These are phyloP conservation scores for Lepidonotus clava DNA, from an alignment of 2,888 invertebrate genomes.

Conservation along the genomic window DNA sequence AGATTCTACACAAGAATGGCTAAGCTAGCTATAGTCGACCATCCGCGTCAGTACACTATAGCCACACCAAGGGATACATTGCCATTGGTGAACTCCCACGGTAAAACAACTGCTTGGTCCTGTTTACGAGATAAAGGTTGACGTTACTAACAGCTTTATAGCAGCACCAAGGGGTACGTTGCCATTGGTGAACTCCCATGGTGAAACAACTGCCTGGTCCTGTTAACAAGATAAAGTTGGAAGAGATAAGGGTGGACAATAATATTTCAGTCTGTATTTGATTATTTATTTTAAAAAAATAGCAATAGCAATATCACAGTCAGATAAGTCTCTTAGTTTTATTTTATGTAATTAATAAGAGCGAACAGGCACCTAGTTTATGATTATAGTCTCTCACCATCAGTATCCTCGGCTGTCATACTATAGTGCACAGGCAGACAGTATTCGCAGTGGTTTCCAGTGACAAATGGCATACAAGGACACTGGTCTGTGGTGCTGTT, in stretches of 20 bases:
- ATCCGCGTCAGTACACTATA: slow-evolving; percentile 59
- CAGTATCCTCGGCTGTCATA: slow-evolving; percentile 62
- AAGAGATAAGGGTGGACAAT: too few relatives aligned
- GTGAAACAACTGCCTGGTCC: slow-evolving; percentile 68
- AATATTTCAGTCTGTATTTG: too few relatives aligned
- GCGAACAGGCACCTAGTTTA: not conserved
- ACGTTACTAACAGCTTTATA: too few relatives aligned
- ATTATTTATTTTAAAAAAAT: too few relatives aligned
- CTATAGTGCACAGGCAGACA: slow-evolving; percentile 70
- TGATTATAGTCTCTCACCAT: slow-evolving; percentile 63
- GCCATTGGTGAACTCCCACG: slow-evolving; percentile 65
- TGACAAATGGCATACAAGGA: slow-evolving; percentile 68
- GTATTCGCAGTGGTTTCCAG: slow-evolving; percentile 67
- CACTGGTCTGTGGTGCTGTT: slow-evolving; percentile 66
- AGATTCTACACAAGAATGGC: too few relatives aligned
- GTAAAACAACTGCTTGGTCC: slow-evolving; percentile 68
- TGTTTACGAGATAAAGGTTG: slow-evolving; percentile 57
- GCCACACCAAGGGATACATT: slow-evolving; percentile 58
- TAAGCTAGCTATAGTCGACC: too few relatives aligned
- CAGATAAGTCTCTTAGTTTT: not conserved
- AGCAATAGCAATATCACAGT: too few relatives aligned
- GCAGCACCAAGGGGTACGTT: slow-evolving; percentile 60
- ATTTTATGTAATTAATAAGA: not conserved
- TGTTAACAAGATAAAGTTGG: slow-evolving; percentile 57
- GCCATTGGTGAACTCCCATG: slow-evolving; percentile 65